Percentiles rank a stretch among this genome's conserved stretches.
Evolutionary conservation across 2,888 invertebrate genomes (phyloP).

Genomic region (Parthenolecanium corni): DNA sequence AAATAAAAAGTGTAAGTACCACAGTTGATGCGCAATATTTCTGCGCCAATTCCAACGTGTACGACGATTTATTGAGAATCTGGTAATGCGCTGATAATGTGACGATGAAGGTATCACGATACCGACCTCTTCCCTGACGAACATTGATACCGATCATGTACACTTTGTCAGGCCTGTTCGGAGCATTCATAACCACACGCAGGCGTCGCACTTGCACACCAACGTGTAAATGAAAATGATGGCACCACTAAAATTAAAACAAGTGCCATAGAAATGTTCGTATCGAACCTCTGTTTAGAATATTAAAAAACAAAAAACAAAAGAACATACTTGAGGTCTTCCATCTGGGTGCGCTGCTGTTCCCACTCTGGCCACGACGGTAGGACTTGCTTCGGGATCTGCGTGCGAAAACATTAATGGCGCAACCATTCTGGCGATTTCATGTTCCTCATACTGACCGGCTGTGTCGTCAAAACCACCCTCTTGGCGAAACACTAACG

Average conservation of each 20-base stretch:
- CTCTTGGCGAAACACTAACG: constrained; percentile 89
- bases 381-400: constrained; percentile 73
- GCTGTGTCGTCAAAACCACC: constrained; percentile 62
- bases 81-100: constrained; percentile 87
- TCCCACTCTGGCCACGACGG: constrained; percentile 66
- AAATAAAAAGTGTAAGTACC: constrained; percentile 43
- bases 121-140: constrained; percentile 74
- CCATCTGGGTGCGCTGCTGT: constrained; percentile 47
- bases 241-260: constrained; percentile 43
- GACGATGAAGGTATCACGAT: constrained; percentile 80
- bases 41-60: constrained; percentile 77
- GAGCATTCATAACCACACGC: constrained; percentile 47
- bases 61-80: constrained; percentile 72
- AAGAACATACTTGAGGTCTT: constrained; percentile 44
- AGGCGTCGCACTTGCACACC: constrained; percentile 60
- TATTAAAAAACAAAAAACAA: not conserved
- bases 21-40: constrained; percentile 64
- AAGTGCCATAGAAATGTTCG: constrained; percentile 3
- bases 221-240: constrained; percentile 71
- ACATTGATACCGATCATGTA: constrained; percentile 83
- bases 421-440: constrained; percentile 80
- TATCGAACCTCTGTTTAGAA: not conserved
- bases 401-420: constrained; percentile 89
- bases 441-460: constrained; percentile 90
- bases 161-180: constrained; percentile 54